Base-by-base conservation (phyloP, 1,140 invertebrate species). In the Micrasema minimum region DNA sequence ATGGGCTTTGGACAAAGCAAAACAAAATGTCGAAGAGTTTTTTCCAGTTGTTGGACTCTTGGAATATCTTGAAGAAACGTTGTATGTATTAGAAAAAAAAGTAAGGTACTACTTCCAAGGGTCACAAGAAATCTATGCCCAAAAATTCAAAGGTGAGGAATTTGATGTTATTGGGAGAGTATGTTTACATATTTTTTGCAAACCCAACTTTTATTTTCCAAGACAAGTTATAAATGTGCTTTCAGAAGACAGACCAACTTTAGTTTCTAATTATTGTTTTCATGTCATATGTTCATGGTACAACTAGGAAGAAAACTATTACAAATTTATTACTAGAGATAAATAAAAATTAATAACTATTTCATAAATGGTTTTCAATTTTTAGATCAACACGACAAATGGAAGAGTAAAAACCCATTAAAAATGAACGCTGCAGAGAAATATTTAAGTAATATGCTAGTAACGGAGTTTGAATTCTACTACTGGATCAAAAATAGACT, bases 41-140 rank as follows among this genome's bases (percentile, higher is more conserved):
- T 91, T 88, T 80, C 84, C 87, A 4, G 88, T 90, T 7, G 87
- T 91, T 20, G 90, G 90, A 20, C 80, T 91, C 71, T 79, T 91
- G 46, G 89, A 91, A 78, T 82, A 88, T 77, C 79, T 91, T 72
- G 87, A 90, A 76, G 82, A 84, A 38, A 90, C 90, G 6, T 76
- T 91, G 6, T 78, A 83, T 4, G 81, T 87, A 6, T 76, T 91
- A 2, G 88, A 90, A 79, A 82, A 82, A 18, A 78, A 81, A 76
- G 81, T 90, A 65, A 88, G 88, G 2, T 84, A 84, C 69, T 91
- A 88, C 76, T 91, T 90, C 72, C 81, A 79, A 74, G 88, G 88
- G 23, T 86, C 86, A 12, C 77, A 77, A 35, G 76, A 83, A 38
- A 77, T 88, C 10, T 90, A 88, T 75, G 78, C 83, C 46, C 82